These are phyloP conservation scores for Thamnophis sirtalis DNA, from an alignment of 2,113 vertebrate species.

Conservation along the genomic window DNA sequence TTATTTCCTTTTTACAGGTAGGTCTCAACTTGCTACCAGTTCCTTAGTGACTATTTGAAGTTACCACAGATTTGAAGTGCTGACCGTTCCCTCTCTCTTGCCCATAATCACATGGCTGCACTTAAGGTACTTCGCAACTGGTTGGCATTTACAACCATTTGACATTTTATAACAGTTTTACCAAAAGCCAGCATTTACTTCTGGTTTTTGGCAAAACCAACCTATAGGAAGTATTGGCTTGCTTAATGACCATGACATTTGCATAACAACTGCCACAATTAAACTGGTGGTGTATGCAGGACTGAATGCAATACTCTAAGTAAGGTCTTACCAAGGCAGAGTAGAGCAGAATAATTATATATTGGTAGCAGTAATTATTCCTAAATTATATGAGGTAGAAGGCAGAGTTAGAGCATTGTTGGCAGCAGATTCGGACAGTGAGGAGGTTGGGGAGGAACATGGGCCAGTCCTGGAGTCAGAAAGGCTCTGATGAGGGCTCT, in stretches of 20 bases:
- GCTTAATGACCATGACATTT: not conserved
- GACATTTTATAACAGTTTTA: not conserved
- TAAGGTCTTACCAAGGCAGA: not conserved
- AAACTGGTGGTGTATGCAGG: not conserved
- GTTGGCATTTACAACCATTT: not conserved
- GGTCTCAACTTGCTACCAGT: not conserved
- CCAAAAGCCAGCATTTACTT: not conserved
- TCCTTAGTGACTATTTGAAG: not conserved
- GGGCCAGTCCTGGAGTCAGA: too few relatives aligned
- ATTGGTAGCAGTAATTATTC: not conserved
- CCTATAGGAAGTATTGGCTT: not conserved
- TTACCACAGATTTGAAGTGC: not conserved
- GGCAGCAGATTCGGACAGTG: too few relatives aligned
- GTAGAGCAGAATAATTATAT: not conserved
- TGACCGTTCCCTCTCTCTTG: not conserved
- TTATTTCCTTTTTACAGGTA: not conserved
- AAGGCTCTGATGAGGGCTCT: too few relatives aligned
- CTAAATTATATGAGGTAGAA: not conserved
- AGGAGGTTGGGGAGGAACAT: too few relatives aligned
- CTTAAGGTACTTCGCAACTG: not conserved
- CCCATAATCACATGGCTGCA: too few relatives aligned
- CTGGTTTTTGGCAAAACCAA: not conserved
- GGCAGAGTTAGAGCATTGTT: not conserved
- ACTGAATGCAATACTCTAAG: not conserved
- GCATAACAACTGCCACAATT: not conserved